A percentile compares a stretch with the other conserved stretches of the same genome.
Evolutionary conservation across 2,888 invertebrate species (phyloP).

Genomic region (Dasysyrphus albostriatus): DNA sequence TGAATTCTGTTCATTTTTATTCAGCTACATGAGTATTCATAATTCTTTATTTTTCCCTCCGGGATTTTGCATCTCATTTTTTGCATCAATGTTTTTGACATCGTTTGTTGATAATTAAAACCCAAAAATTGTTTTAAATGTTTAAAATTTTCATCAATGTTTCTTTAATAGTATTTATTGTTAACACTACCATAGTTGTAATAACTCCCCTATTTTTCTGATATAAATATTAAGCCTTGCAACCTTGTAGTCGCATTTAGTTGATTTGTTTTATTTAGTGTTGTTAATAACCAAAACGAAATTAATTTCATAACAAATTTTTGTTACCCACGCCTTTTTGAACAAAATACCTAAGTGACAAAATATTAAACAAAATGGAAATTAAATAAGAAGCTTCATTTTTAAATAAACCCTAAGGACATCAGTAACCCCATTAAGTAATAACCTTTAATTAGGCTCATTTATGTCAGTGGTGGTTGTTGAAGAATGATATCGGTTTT

Average conservation of each 20-base stretch:
- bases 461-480: conserved; percentile 60
- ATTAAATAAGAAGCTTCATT: conserved; percentile 61
- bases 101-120: no score
- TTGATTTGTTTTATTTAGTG: not conserved
- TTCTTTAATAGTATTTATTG: no score
- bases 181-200: no score
- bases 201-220: no score
- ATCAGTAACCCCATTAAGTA: conserved; percentile 71
- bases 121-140: no score
- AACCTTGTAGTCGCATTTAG: not conserved
- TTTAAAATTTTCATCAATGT: no score
- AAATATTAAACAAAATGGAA: conserved; percentile 48
- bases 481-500: conserved; percentile 53
- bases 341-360: conserved; percentile 16
- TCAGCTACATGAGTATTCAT: no score
- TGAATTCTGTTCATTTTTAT: no score
- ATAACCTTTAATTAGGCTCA: conserved; percentile 73
- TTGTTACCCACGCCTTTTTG: not conserved
- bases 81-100: no score
- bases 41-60: no score
- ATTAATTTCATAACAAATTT: not conserved
- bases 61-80: no score
- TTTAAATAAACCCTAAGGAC: conserved; percentile 68
- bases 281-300: conserved; percentile 12
- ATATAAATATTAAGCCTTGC: no score